Evolutionary conservation across 2,888 invertebrate genomes (phyloP), one percentile per base, ranked within the genome.

Genomic region (Morpho achilles): DNA sequence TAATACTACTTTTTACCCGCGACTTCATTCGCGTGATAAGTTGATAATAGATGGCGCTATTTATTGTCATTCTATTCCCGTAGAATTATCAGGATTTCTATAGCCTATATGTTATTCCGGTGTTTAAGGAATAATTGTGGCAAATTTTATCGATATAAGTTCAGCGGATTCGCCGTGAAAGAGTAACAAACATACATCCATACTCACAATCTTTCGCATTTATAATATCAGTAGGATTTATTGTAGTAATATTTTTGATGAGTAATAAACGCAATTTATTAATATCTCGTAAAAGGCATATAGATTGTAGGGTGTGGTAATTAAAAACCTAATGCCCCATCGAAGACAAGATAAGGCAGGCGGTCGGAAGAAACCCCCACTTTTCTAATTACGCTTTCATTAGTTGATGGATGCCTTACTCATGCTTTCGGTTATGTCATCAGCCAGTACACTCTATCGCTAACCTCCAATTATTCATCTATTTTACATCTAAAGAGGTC

Each of bases 331-430:
- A 79, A 83, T 81, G 76, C 81, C 76, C 81, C 79, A 84, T 82
- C 81, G 84, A 89, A 89, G 88, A 87, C 83, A 88, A 88, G 90
- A 88, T 89, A 89, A 89, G 84, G 84, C 74, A 73, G 73, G 70
- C 72, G 69, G 80, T 80, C 81, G 87, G 87, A 89, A 89, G 89
- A 89, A 86, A 87, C 82, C 78, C 62, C 79, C 87, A 87, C 84
- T 86, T 83, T 87, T 84, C 80, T 88, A 87, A 90, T 89, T 87
- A 87, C 84, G 65, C 78, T 79, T 87, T 87, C 90, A 90, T 89
- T 90, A 90, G 89, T 79, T 90, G 90, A 90, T 90, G 87, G 85
- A 82, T 79, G 71, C 67, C 65, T 69, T 68, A 71, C 69, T 66
- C 66, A 68, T 68, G 68, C 69, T 66, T 65, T 60, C 68, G 52